A percentile compares a stretch with the other conserved stretches of the same genome.
phyloP scores from a whole-genome alignment of 2,113 vertebrate genomes.

The Pithys albifrons region DNA sequence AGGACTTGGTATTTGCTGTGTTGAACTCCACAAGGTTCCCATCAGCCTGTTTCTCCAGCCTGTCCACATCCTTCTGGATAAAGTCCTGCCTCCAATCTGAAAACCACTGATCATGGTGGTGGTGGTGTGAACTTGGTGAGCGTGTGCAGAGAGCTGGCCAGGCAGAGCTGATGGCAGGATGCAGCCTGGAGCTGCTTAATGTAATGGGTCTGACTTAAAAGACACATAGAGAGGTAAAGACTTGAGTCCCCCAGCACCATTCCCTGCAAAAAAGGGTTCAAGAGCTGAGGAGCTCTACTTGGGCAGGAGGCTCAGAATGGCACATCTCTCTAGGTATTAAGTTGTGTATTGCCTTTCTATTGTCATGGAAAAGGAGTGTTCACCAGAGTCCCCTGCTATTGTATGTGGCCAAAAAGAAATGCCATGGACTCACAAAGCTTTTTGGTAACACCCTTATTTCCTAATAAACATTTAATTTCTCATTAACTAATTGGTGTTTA shows the following conservation, averaged over 20 bases:
- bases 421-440: neutral
- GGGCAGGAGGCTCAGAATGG: neutral
- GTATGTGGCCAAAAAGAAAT: neutral
- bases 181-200: neutral
- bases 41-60: neutral
- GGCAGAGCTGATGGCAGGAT: neutral
- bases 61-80: neutral
- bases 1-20: neutral
- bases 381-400: neutral
- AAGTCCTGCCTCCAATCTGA: rapidly evolving
- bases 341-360: neutral
- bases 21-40: neutral
- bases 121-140: neutral
- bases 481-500: neutral
- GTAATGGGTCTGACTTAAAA: neutral
- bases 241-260: neutral
- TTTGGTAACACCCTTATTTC: neutral
- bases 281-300: neutral
- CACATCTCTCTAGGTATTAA: neutral
- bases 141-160: neutral
- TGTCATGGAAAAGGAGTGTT: neutral
- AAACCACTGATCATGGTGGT: neutral
- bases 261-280: neutral
- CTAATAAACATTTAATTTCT: neutral
- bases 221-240: neutral